Conservation (phyloP, 2,113 vertebrate genomes). For the Damaliscus lunatus region DNA sequence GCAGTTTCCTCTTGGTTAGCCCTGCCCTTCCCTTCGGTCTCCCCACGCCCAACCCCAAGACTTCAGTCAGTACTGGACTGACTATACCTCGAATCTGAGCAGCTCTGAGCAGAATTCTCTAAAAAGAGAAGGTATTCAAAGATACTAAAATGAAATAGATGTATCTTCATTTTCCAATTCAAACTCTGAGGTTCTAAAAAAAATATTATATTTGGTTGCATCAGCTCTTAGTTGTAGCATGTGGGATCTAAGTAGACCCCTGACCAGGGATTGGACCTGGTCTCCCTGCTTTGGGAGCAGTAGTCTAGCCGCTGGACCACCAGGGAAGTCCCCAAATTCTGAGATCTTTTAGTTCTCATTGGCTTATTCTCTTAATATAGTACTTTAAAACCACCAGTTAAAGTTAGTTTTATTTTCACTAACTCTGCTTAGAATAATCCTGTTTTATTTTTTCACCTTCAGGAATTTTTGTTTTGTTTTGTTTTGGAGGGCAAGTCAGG, state of each 20-base stretch:
- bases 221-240: neutral
- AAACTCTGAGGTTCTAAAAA: neutral
- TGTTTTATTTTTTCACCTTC: neutral
- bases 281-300: neutral
- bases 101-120: neutral
- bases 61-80: neutral
- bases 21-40: neutral
- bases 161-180: neutral
- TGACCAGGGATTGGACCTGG: neutral
- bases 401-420: constrained; percentile 18
- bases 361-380: neutral
- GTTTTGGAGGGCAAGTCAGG: neutral
- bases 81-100: neutral
- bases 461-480: neutral
- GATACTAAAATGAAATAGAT: neutral
- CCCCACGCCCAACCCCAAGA: rapidly evolving
- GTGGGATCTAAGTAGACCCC: neutral
- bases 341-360: neutral
- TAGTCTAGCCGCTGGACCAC: neutral
- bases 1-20: neutral
- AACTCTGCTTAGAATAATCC: neutral
- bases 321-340: neutral
- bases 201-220: neutral
- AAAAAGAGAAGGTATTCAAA: neutral
- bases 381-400: neutral